A percentile compares a stretch with the other conserved stretches of the same genome.
Conservation (phyloP, 2,888 invertebrate genomes). For the Limnephilus marmoratus region DNA sequence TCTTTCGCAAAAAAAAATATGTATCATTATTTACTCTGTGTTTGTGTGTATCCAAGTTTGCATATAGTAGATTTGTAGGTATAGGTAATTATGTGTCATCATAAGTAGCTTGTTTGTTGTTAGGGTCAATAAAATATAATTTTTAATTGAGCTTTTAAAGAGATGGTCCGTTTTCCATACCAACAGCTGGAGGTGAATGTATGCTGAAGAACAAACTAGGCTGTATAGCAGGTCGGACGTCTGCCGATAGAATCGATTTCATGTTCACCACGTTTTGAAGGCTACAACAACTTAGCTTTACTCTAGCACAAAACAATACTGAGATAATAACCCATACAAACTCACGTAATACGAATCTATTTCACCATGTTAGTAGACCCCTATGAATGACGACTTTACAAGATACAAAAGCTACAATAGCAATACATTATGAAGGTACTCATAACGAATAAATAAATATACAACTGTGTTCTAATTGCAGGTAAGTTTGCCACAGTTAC, state of each 20-base stretch:
- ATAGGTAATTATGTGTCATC: too few species aligned
- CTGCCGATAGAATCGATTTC: constrained; percentile 25
- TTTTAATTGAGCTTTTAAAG: too few species aligned
- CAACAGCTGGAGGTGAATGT: not conserved
- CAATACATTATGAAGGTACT: not conserved
- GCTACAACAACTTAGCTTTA: not conserved
- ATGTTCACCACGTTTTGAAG: constrained; percentile 5
- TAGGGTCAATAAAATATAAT: too few species aligned
- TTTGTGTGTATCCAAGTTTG: too few species aligned
- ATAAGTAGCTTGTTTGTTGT: too few species aligned
- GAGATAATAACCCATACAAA: not conserved
- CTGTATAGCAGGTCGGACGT: constrained; percentile 24
- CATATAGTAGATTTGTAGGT: too few species aligned
- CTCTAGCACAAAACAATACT: not conserved
- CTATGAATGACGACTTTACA: not conserved
- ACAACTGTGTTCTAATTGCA: not conserved
- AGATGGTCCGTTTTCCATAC: not conserved
- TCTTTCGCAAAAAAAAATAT: too few species aligned
- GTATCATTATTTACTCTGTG: too few species aligned
- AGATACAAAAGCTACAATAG: not conserved
- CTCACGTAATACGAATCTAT: not conserved
- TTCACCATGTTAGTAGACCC: not conserved
- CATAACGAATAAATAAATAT: not conserved
- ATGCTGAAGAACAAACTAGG: not conserved
- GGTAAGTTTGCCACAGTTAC: constrained; percentile 8